Base-by-base conservation (phyloP, 2,888 invertebrate species). In the Myopa testacea region DNA sequence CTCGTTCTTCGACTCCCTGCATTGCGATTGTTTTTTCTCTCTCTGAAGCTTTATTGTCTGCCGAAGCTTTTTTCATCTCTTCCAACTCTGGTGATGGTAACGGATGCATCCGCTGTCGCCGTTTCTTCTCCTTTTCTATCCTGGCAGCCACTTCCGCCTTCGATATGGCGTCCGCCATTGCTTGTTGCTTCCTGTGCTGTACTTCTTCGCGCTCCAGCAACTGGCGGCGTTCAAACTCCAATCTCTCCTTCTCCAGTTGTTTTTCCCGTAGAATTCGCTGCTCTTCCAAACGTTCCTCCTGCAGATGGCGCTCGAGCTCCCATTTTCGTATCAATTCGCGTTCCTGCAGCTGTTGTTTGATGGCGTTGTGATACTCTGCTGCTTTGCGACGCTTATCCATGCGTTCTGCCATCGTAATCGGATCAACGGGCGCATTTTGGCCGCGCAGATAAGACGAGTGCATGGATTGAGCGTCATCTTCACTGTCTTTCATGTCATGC, bases 391-490 rank as follows among this genome's bases (percentile, higher is more conserved):
- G 92, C 88, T 93, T 94, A 78, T 93, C 92, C 90, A 96, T 96
- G 81, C 96, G 91, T 88, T 97, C 96, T 10, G 94, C 94, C 82
- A 95, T 90, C 75, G 95, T 93, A 81, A 93, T 92, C 2, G 95
- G 94, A 86, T 97, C 96, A 77, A 96, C 87, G 0, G 94, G 95
- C 19, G 94, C 93, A 89, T 96, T 96, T 90, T 97, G 97, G 10
- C 97, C 97, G 81, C 96, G 91, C 68, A 96, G 90, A 89, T 93
- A 94, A 68, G 94, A 93, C 63, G 94, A 93, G 74, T 87, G 87
- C 78, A 88, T 76, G 0, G 89, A 88, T 58, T 88, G 87, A 0
- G 82, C 81, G 77, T 89, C 89, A 63, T 89, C 85, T 87, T 90
- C 85, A 88, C 91, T 88, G 77, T 91, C 91, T 75, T 90, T 91